Evolutionary conservation across 1,140 invertebrate species (phyloP).

Genomic region (Lerema accius): DNA sequence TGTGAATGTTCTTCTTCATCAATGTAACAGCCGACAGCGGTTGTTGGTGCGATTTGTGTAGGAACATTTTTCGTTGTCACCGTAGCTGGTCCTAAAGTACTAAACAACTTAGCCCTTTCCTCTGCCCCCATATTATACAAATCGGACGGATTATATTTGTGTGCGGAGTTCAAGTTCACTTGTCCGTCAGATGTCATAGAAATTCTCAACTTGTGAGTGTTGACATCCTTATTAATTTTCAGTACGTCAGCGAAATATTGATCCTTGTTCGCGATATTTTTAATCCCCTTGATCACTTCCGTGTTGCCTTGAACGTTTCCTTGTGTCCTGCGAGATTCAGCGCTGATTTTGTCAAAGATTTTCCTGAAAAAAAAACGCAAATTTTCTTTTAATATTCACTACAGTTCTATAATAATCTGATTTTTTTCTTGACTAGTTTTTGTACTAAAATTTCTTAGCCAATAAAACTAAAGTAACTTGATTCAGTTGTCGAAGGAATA

Average conservation of each 20-base stretch:
- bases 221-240: conserved; percentile 74
- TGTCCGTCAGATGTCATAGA: conserved; percentile 73
- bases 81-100: conserved; percentile 52
- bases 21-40: conserved; percentile 42
- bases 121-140: conserved; percentile 57
- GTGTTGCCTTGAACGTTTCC: conserved; percentile 71
- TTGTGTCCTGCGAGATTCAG: conserved; percentile 65
- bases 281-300: conserved; percentile 71
- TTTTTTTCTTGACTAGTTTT: too few relatives aligned
- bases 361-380: conserved; percentile 55
- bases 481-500: too few relatives aligned
- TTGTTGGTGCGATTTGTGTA: conserved; percentile 48
- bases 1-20: conserved; percentile 54
- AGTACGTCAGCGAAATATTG: conserved; percentile 73
- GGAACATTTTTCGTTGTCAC: conserved; percentile 52
- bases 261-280: conserved; percentile 71
- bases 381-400: too few relatives aligned
- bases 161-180: conserved; percentile 71
- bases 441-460: too few relatives aligned
- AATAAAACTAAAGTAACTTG: too few relatives aligned
- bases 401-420: too few relatives aligned
- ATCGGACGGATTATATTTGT: conserved; percentile 67
- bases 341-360: conserved; percentile 76
- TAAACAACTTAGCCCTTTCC: conserved; percentile 58
- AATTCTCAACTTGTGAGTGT: conserved; percentile 67